Percentiles rank a stretch among this genome's conserved stretches.
Conservation (phyloP, 2,797 vertebrate genomes). For the Dendrocincla tyrannina region DNA sequence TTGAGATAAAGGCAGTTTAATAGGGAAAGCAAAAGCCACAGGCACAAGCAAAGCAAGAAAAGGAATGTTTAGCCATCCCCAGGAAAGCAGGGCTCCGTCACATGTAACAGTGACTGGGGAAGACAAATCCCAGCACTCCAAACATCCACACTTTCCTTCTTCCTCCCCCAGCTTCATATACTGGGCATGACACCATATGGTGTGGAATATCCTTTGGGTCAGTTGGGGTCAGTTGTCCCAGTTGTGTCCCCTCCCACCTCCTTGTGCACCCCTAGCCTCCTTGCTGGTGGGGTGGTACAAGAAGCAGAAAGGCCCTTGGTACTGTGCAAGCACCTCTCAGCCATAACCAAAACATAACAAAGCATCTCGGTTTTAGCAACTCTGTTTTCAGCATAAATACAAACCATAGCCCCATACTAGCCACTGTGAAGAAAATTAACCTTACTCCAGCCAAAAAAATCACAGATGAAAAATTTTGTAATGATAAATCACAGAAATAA, state of each 20-base stretch:
- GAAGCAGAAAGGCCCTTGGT: neutral
- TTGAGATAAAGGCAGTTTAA: neutral
- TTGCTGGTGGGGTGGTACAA: rapidly evolving
- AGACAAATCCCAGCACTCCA: neutral
- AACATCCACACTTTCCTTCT: neutral
- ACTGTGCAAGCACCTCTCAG: neutral
- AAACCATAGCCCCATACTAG: neutral
- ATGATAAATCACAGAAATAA: neutral
- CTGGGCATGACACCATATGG: neutral
- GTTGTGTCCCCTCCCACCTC: neutral
- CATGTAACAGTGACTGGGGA: neutral
- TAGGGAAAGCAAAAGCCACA: neutral
- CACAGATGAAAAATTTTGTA: neutral
- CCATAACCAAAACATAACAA: neutral
- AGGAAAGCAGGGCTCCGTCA: neutral
- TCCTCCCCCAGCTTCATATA: neutral
- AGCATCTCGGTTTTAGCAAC: neutral
- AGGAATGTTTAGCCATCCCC: neutral
- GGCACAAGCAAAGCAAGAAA: neutral
- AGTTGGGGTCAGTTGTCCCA: too few relatives aligned
- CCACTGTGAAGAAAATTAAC: neutral
- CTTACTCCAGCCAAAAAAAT: neutral
- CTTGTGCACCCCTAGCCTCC: neutral
- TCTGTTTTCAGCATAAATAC: neutral
- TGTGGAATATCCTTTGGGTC: neutral